Percentiles rank a stretch among this genome's conserved stretches.
phyloP scores from a whole-genome alignment of 2,113 vertebrate genomes.

The Todiramphus chloris region DNA sequence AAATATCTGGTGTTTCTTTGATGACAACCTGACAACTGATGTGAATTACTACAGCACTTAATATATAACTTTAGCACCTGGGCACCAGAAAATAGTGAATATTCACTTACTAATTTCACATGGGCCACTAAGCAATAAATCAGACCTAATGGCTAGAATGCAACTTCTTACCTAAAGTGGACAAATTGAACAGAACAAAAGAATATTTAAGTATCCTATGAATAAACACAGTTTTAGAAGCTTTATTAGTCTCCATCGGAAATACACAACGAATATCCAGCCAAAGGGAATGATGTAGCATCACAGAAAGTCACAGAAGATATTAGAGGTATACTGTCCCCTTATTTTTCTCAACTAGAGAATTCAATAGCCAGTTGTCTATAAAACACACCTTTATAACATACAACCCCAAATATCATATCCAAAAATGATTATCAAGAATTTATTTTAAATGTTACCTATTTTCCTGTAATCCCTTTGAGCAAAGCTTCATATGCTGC shows the following conservation, averaged over 20 bases:
- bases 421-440: not conserved
- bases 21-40: conserved; percentile 1
- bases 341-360: not conserved
- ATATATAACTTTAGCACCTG: conserved; percentile 27
- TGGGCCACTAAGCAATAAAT: conserved; percentile 3
- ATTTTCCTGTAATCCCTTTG: not conserved
- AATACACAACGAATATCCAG: not conserved
- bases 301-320: not conserved
- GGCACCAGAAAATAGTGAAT: conserved; percentile 16
- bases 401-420: not conserved
- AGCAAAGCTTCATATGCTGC: not conserved
- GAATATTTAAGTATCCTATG: not conserved
- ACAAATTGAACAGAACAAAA: conserved; percentile 1
- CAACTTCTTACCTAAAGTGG: not conserved
- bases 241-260: not conserved
- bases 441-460: not conserved
- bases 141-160: not conserved
- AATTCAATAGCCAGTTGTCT: not conserved
- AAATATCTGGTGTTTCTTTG: not conserved
- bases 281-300: not conserved
- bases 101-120: conserved; percentile 8
- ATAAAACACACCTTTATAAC: not conserved
- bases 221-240: not conserved
- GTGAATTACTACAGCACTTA: not conserved
- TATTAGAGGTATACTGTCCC: not conserved